A percentile compares a stretch with the other conserved stretches of the same genome.
Conservation (phyloP, 2,113 vertebrate genomes). For the Salminus brasiliensis region DNA sequence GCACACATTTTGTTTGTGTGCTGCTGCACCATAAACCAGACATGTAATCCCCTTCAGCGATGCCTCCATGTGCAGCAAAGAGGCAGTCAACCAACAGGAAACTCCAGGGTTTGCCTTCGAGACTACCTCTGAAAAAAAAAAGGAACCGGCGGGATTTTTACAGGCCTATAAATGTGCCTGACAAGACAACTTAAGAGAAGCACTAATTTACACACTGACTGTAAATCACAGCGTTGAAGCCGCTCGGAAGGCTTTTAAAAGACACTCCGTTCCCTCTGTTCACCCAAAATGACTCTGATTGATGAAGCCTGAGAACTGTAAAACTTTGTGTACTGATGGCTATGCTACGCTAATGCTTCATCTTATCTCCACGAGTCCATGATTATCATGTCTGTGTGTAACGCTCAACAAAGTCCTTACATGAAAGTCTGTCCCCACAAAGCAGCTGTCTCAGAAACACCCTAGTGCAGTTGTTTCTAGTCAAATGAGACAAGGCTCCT, state of each 20-base stretch:
- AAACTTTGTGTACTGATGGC: not conserved
- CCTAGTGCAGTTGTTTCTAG: no score
- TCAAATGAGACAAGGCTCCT: no score
- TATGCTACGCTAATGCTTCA: not conserved
- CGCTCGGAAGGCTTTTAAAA: slow-evolving; percentile 24
- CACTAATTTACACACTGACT: slow-evolving; percentile 35
- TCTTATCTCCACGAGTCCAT: not conserved
- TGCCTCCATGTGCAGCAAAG: not conserved
- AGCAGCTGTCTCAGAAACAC: no score
- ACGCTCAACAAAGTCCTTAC: not conserved
- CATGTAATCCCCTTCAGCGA: not conserved
- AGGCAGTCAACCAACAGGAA: slow-evolving; percentile 14
- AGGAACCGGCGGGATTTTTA: slow-evolving; percentile 37
- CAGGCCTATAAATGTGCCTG: slow-evolving; percentile 17
- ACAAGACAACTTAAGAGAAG: slow-evolving; percentile 13
- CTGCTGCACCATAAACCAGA: slow-evolving; percentile 7
- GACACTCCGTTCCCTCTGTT: slow-evolving; percentile 8
- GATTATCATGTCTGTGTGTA: not conserved
- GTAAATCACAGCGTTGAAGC: slow-evolving; percentile 8
- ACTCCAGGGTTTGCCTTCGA: slow-evolving; percentile 10
- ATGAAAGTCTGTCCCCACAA: not conserved
- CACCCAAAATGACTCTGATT: not conserved
- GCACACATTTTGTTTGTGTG: slow-evolving; percentile 10
- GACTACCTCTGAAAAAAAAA: not conserved
- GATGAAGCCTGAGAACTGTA: not conserved